Evolutionary conservation across 1,140 invertebrate species (phyloP).

Genomic region (Brachionus sp.): DNA sequence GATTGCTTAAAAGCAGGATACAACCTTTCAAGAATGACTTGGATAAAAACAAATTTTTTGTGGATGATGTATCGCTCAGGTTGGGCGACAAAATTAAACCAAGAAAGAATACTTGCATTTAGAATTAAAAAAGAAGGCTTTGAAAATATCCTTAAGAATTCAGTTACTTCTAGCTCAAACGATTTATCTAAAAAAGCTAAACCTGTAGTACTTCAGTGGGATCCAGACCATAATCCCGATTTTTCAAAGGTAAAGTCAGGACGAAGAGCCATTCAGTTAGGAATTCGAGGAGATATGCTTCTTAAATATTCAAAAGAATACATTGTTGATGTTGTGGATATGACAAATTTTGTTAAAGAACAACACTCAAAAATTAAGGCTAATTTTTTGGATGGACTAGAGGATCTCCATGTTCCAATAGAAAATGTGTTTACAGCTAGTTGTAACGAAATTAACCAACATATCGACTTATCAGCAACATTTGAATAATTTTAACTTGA

Average conservation of each 20-base stretch:
- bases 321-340: slow-evolving; percentile 51
- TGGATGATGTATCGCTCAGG: slow-evolving; percentile 59
- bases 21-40: slow-evolving; percentile 53
- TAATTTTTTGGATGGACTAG: background rate
- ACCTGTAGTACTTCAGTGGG: slow-evolving; percentile 55
- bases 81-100: slow-evolving; percentile 54
- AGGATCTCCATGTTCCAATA: background rate
- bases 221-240: slow-evolving; percentile 54
- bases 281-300: slow-evolving; percentile 53
- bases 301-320: slow-evolving; percentile 49
- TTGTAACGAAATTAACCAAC: background rate
- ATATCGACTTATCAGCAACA: slow-evolving; percentile 1
- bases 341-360: slow-evolving; percentile 52
- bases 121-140: slow-evolving; percentile 50
- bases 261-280: slow-evolving; percentile 55
- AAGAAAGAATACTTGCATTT: slow-evolving; percentile 54
- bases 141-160: slow-evolving; percentile 50
- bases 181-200: slow-evolving; percentile 46
- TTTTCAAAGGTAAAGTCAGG: slow-evolving; percentile 47
- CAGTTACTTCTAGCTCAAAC: slow-evolving; percentile 48
- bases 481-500: background rate
- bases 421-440: background rate
- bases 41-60: slow-evolving; percentile 58
- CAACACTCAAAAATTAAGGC: background rate
- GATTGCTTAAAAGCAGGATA: slow-evolving; percentile 48